Evolutionary conservation across 2,797 vertebrate genomes (phyloP).

Genomic region (Sebastiscus albofasciatus): DNA sequence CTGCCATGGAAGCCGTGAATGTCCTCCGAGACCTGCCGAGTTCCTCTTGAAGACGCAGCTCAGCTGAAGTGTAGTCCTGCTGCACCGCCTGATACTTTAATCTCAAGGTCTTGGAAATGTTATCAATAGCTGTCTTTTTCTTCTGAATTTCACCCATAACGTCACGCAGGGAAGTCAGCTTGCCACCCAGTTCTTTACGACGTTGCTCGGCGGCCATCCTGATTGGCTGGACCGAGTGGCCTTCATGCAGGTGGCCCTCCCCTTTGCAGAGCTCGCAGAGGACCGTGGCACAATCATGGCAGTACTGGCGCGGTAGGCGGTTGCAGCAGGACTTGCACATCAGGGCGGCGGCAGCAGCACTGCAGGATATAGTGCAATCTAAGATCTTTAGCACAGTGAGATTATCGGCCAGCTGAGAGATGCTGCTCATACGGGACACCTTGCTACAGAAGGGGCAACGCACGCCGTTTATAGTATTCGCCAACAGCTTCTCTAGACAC

Average conservation of each 20-base stretch:
- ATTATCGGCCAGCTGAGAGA: conserved; percentile 94
- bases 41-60: conserved; percentile 92
- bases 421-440: conserved; percentile 91
- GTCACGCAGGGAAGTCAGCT: conserved; percentile 86
- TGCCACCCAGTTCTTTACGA: conserved; percentile 87
- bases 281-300: conserved; percentile 86
- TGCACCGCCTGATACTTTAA: conserved; percentile 89
- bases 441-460: conserved; percentile 98
- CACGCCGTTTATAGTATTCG: conserved; percentile 94
- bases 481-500: conserved; percentile 95
- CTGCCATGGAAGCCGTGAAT: conserved; percentile 89
- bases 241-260: conserved; percentile 84
- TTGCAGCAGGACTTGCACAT: conserved; percentile 94
- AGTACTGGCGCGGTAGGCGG: conserved; percentile 92
- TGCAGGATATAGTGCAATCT: conserved; percentile 88
- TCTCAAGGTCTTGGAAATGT: conserved; percentile 87
- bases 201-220: conserved; percentile 90
- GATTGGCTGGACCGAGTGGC: conserved; percentile 88
- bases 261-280: conserved; percentile 91
- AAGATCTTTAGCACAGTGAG: conserved; percentile 96
- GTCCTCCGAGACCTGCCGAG: conserved; percentile 89
- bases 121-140: conserved; percentile 89
- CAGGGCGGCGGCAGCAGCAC: conserved; percentile 86
- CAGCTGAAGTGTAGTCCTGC: conserved; percentile 91
- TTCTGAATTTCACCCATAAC: conserved; percentile 90